Percentiles rank a stretch among this genome's conserved stretches.
Evolutionary conservation across 64 coral and sea anemone species (phyloP).

Genomic region (Pachyseris speciosa): DNA sequence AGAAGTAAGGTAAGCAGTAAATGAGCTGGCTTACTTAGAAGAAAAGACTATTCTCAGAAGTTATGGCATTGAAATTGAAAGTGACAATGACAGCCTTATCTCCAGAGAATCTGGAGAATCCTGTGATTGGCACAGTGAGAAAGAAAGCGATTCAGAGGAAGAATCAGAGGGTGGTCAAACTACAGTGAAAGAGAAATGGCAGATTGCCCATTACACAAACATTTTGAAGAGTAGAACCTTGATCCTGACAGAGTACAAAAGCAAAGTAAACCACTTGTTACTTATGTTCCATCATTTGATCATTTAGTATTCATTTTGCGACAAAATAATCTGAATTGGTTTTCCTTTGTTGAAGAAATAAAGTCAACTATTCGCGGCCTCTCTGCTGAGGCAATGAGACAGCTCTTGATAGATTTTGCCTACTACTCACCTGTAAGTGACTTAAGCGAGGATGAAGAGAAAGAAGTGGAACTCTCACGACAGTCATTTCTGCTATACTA

Average conservation of each 20-base stretch:
- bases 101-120: not conserved
- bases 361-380: slow-evolving; percentile 12
- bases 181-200: slow-evolving; percentile 1
- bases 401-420: slow-evolving; percentile 38
- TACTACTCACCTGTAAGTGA: slow-evolving; percentile 2
- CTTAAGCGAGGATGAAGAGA: slow-evolving; percentile 18
- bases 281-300: slow-evolving; percentile 44
- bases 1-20: slow-evolving; percentile 12
- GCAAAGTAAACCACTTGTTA: slow-evolving; percentile 16
- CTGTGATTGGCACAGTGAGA: slow-evolving; percentile 5
- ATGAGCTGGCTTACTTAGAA: not conserved
- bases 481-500: slow-evolving; percentile 6
- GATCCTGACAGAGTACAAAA: slow-evolving; percentile 2
- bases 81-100: slow-evolving; percentile 6
- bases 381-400: slow-evolving; percentile 47
- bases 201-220: not conserved
- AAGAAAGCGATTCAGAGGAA: slow-evolving; percentile 13
- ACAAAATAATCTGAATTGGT: slow-evolving; percentile 70
- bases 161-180: slow-evolving; percentile 15
- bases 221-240: not conserved
- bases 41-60: slow-evolving; percentile 3
- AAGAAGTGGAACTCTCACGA: not conserved
- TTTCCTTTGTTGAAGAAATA: slow-evolving; percentile 64
- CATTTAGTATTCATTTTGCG: slow-evolving; percentile 46
- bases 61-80: slow-evolving; percentile 20